These are phyloP conservation scores for Leucophenga varia DNA, from an alignment of 1,140 invertebrate genomes.

Conservation along the genomic window DNA sequence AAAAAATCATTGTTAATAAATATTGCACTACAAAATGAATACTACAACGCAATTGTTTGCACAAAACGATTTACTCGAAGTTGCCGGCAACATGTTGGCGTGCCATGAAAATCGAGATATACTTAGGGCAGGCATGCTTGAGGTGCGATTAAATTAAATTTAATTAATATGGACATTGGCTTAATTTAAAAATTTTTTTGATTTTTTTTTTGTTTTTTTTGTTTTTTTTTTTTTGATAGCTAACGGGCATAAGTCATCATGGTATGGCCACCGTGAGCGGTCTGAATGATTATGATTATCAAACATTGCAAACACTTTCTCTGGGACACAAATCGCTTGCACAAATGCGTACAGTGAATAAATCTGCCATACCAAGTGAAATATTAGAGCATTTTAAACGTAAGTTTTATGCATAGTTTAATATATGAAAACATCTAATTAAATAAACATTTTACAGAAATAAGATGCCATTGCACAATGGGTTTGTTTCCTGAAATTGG, in stretches of 20 bases:
- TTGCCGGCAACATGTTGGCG: constrained; percentile 49
- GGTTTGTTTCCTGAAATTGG: constrained; percentile 94
- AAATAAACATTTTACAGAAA: constrained; percentile 64
- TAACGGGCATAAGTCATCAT: constrained; percentile 51
- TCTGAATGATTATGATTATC: constrained; percentile 87
- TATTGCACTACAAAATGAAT: no score
- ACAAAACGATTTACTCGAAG: constrained; percentile 33
- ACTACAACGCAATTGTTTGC: constrained; percentile 18
- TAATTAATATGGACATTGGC: background rate
- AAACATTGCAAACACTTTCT: constrained; percentile 68
- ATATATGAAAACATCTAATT: no score
- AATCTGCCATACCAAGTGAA: constrained; percentile 86
- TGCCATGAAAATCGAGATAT: constrained; percentile 39
- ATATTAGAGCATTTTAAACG: constrained; percentile 91
- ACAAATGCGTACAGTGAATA: constrained; percentile 78
- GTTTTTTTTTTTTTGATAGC: constrained; percentile 12
- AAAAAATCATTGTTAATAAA: no score
- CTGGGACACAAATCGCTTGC: constrained; percentile 67
- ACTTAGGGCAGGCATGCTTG: constrained; percentile 39
- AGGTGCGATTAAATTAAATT: constrained; percentile 24
- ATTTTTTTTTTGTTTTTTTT: background rate
- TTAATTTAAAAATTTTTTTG: background rate
- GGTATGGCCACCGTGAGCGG: constrained; percentile 68
- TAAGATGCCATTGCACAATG: constrained; percentile 94
- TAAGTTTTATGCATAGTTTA: constrained; percentile 60